Evolutionary conservation across 2,113 vertebrate genomes (phyloP).

Genomic region (Embiotoca jacksoni): DNA sequence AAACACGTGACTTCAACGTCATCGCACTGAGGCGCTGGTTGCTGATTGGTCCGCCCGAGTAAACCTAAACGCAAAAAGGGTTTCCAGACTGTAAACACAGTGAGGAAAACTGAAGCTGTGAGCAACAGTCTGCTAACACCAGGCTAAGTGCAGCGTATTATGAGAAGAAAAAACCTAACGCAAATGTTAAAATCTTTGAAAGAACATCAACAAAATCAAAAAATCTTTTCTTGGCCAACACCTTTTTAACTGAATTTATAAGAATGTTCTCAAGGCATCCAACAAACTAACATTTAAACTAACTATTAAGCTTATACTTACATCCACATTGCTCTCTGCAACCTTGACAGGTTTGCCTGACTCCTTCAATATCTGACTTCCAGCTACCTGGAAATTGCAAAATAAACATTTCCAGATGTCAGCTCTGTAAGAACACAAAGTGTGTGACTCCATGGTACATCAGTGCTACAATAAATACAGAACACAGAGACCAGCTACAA

Average conservation of each 20-base stretch:
- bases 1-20: too few species aligned
- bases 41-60: too few species aligned
- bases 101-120: too few species aligned
- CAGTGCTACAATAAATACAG: slow-evolving; percentile 15
- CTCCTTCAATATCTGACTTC: slow-evolving; percentile 88
- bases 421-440: background rate
- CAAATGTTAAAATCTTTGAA: too few species aligned
- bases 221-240: background rate
- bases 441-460: background rate
- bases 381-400: slow-evolving; percentile 85
- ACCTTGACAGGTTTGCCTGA: slow-evolving; percentile 91
- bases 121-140: too few species aligned
- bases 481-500: slow-evolving; percentile 48
- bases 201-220: background rate
- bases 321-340: slow-evolving; percentile 95
- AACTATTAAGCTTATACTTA: slow-evolving; percentile 81
- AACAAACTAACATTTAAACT: background rate
- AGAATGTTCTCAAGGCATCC: background rate
- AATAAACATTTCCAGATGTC: slow-evolving; percentile 33
- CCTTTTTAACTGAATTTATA: too few species aligned
- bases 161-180: too few species aligned
- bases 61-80: too few species aligned
- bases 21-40: too few species aligned
- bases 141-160: background rate
- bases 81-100: too few species aligned